A percentile compares a stretch with the other conserved stretches of the same genome.
Conservation (phyloP, 1,140 invertebrate genomes). For the Drosophila varians region DNA sequence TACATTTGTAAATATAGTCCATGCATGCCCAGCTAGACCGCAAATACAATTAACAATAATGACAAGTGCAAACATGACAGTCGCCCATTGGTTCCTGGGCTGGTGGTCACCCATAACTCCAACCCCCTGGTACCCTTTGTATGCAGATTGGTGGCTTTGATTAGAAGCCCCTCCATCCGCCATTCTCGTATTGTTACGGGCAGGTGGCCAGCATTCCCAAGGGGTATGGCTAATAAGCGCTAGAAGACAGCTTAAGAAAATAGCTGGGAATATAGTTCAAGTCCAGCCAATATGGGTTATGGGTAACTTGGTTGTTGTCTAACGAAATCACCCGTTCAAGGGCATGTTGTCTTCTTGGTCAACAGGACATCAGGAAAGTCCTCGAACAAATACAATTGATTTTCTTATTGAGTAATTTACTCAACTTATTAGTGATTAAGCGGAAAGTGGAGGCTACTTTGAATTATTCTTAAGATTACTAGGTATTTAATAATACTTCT, state of each 20-base stretch:
- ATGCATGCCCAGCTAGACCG: slow-evolving; percentile 52
- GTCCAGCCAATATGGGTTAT: slow-evolving; percentile 42
- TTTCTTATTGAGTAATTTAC: slow-evolving; percentile 10
- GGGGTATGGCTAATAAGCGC: slow-evolving; percentile 40
- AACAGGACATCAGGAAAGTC: neutral
- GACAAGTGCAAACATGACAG: slow-evolving; percentile 78
- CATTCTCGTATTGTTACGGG: neutral
- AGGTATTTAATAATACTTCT: neutral
- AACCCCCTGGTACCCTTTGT: neutral
- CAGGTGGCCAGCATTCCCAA: slow-evolving; percentile 27
- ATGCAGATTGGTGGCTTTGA: slow-evolving; percentile 65
- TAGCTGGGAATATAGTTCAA: slow-evolving; percentile 41
- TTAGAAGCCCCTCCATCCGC: slow-evolving; percentile 21
- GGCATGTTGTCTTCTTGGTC: slow-evolving; percentile 4
- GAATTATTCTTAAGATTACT: neutral
- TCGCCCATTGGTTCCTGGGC: slow-evolving; percentile 5
- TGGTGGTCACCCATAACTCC: neutral
- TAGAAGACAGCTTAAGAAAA: slow-evolving; percentile 42
- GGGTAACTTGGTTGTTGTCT: slow-evolving; percentile 22
- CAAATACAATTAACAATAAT: slow-evolving; percentile 81
- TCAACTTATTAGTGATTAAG: neutral
- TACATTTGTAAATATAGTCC: slow-evolving; percentile 59
- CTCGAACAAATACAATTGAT: slow-evolving; percentile 23
- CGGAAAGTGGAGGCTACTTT: neutral
- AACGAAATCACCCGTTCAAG: slow-evolving; percentile 31